Conservation (phyloP, 2,113 vertebrate species). For the Epinephelus moara region DNA sequence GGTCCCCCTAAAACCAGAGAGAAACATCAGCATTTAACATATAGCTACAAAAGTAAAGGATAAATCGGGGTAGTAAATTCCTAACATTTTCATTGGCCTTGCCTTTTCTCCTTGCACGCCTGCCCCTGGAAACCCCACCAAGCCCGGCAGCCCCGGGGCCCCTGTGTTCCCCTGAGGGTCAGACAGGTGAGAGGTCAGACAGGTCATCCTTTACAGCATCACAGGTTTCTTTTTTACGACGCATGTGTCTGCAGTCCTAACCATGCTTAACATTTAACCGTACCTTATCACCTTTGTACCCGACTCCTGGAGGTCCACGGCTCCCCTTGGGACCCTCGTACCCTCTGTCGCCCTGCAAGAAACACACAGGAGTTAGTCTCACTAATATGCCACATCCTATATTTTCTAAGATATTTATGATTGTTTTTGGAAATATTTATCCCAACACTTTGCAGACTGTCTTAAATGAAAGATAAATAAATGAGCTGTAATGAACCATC, state of each 20-base stretch:
- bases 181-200: conserved; percentile 22
- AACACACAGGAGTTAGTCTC: conserved; percentile 20
- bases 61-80: background rate
- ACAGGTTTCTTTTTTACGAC: background rate
- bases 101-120: conserved; percentile 86
- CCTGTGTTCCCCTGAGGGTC: conserved; percentile 85
- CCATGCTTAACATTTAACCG: background rate
- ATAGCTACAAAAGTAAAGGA: background rate
- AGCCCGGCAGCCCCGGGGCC: conserved; percentile 74
- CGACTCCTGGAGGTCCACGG: conserved; percentile 81
- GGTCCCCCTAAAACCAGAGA: conserved; percentile 74
- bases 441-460: background rate
- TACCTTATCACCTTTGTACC: conserved; percentile 91
- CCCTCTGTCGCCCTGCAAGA: conserved; percentile 90
- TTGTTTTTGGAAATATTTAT: background rate
- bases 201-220: conserved; percentile 15
- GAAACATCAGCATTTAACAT: background rate
- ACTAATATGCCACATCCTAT: background rate
- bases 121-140: conserved; percentile 76
- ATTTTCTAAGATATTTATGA: background rate
- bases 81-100: conserved; percentile 5
- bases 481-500: background rate
- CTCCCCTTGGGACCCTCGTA: conserved; percentile 84
- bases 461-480: background rate
- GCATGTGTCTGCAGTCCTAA: background rate